Evolutionary conservation across 1,140 invertebrate species (phyloP).

Genomic region (Magallana angulata): DNA sequence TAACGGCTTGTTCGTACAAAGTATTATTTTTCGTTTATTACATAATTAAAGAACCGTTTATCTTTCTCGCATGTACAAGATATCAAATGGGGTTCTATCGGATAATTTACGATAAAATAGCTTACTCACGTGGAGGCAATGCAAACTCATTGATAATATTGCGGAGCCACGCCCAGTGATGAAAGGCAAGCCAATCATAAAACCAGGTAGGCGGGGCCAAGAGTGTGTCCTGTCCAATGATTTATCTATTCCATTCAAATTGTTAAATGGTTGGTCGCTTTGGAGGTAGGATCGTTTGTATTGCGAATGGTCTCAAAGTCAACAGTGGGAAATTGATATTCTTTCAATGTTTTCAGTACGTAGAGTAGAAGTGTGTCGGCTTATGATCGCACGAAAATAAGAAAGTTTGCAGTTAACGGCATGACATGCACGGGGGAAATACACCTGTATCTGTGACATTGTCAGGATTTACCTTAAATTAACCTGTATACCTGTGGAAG

Average conservation of each 20-base stretch:
- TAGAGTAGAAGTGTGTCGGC: slow-evolving; percentile 14
- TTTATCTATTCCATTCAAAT: background rate
- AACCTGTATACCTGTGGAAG: background rate
- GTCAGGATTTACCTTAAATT: slow-evolving; percentile 16
- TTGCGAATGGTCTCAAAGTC: slow-evolving; percentile 14
- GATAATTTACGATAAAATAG: slow-evolving; percentile 32
- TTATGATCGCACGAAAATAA: slow-evolving; percentile 32
- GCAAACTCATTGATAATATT: slow-evolving; percentile 31
- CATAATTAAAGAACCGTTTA: slow-evolving; percentile 37
- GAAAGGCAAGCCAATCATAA: background rate
- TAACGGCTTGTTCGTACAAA: background rate
- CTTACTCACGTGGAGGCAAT: slow-evolving; percentile 26
- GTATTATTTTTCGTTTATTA: slow-evolving; percentile 30
- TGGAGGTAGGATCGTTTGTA: slow-evolving; percentile 12
- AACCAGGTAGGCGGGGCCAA: background rate
- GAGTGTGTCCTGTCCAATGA: background rate
- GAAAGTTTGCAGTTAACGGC: slow-evolving; percentile 10
- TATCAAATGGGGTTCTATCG: slow-evolving; percentile 30
- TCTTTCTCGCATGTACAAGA: slow-evolving; percentile 30
- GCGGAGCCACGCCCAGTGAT: background rate
- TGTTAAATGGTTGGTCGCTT: slow-evolving; percentile 35
- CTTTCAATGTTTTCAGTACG: slow-evolving; percentile 28
- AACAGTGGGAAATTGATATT: slow-evolving; percentile 35
- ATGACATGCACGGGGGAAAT: background rate
- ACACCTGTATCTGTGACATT: background rate